Base-by-base conservation (phyloP, 1,140 invertebrate species). In the Pomacea maculata region DNA sequence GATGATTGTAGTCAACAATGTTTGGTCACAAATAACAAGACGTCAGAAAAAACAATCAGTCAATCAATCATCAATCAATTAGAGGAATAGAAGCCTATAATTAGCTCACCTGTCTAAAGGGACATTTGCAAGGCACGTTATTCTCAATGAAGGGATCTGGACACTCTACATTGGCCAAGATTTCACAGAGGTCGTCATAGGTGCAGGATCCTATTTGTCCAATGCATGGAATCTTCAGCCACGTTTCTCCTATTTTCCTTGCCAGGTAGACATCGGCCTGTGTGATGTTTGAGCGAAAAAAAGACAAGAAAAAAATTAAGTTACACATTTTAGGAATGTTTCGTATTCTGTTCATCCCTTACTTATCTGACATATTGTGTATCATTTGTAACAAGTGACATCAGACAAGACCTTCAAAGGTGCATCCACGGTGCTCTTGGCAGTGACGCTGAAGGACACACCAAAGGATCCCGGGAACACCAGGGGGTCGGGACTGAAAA, bases 151-250 rank as follows among this genome's bases (percentile, higher is more conserved):
- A 77, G 15, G 80, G 68, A 1, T 63, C 7, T 9, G 87, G 87
- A 80, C 86, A 88, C 9, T 68, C 21, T 21, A 84, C 83, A 45
- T 65, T 15, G 11, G 71, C 67, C 65, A 88, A 70, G 10, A 83
- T 25, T 12, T 73, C 17, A 82, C 86, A 88, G 19, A 88, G 45
- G 70, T 86, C 85, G 15, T 83, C 70, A 65, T 87, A 88, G 17
- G 67, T 77, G 57, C 87, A 88, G 11, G 87, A 87, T 9, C 86
- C 84, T 74, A 88, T 82, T 10, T 83, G 76, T 17, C 80, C 84
- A 12, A 87, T 79, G 75, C 87, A 88, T 0, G 86, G 87, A 34
- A 87, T 74, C 78, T 85, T 83, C 17, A 85, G 79, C 70, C 76
- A 86, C 6, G 63, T 77, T 17, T 72, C 63, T 2, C 34, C 81